Evolutionary conservation across 2,888 invertebrate species (phyloP).

Genomic region (Aspidapion aeneum): DNA sequence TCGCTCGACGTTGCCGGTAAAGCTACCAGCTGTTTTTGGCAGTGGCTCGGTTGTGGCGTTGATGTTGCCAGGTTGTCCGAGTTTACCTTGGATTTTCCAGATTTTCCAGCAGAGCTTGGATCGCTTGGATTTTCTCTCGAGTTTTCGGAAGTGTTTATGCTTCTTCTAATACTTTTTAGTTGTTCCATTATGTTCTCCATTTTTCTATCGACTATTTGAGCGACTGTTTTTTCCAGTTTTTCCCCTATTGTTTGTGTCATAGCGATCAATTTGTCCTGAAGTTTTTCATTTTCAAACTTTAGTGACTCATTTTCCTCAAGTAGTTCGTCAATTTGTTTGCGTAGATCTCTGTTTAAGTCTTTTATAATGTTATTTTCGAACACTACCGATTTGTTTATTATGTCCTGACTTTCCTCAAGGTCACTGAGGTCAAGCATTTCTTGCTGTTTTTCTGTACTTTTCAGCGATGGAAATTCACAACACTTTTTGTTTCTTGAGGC

Average conservation of each 20-base stretch:
- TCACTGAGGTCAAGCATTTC: neutral
- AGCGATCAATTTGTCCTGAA: neutral
- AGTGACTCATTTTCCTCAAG: neutral
- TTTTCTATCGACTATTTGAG: neutral
- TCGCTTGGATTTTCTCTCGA: too few relatives aligned
- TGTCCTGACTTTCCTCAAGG: neutral
- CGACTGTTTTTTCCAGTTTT: neutral
- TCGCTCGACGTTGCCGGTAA: too few relatives aligned
- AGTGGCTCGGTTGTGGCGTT: too few relatives aligned
- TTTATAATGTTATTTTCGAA: neutral
- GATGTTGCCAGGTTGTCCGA: too few relatives aligned
- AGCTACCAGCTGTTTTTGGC: too few relatives aligned
- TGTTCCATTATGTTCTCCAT: too few relatives aligned
- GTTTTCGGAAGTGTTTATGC: too few relatives aligned
- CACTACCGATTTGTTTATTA: neutral
- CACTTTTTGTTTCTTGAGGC: too few relatives aligned
- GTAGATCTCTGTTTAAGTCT: neutral
- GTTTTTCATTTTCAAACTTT: neutral
- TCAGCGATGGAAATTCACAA: neutral
- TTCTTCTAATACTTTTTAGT: too few relatives aligned
- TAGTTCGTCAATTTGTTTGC: neutral
- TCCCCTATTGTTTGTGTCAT: neutral
- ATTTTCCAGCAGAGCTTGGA: too few relatives aligned
- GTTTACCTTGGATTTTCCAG: too few relatives aligned
- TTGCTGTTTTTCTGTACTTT: neutral